A percentile compares a stretch with the other conserved stretches of the same genome.
Conservation (phyloP, 2,797 vertebrate genomes). For the Gouania willdenowi region DNA sequence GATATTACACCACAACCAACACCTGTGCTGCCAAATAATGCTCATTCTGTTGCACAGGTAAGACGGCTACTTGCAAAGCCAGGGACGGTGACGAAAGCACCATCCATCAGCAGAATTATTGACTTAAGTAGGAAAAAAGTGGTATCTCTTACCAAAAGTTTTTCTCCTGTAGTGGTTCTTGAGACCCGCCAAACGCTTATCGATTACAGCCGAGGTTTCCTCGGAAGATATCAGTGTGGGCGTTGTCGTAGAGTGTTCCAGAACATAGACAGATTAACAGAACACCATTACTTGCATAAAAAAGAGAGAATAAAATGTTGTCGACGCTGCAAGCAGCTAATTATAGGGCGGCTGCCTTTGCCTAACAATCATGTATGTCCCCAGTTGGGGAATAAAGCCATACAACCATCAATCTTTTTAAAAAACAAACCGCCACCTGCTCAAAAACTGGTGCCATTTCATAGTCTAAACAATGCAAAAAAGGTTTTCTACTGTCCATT, state of each 20-base stretch:
- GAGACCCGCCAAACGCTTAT: slow-evolving; percentile 76
- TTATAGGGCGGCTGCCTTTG: slow-evolving; percentile 66
- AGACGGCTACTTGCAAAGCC: slow-evolving; percentile 55
- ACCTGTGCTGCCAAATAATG: slow-evolving; percentile 2
- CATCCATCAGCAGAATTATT: slow-evolving; percentile 54
- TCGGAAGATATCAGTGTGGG: slow-evolving; percentile 72
- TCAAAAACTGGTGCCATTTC: slow-evolving; percentile 53
- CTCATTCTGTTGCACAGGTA: slow-evolving; percentile 55
- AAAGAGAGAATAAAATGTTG: slow-evolving; percentile 79
- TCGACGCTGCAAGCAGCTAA: slow-evolving; percentile 69
- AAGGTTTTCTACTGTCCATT: slow-evolving; percentile 68
- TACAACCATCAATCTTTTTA: slow-evolving; percentile 14
- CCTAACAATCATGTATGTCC: slow-evolving; percentile 70
- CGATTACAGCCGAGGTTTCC: slow-evolving; percentile 37
- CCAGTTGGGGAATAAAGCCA: slow-evolving; percentile 22
- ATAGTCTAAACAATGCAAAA: slow-evolving; percentile 42
- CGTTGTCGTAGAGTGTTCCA: slow-evolving; percentile 73
- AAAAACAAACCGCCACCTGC: slow-evolving; percentile 24
- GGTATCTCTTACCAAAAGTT: slow-evolving; percentile 69
- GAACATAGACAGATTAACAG: slow-evolving; percentile 67
- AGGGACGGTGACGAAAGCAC: slow-evolving; percentile 54
- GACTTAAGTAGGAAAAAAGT: slow-evolving; percentile 61
- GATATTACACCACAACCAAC: no score
- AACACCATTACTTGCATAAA: slow-evolving; percentile 78
- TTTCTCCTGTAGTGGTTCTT: slow-evolving; percentile 78